Percentiles rank a stretch among this genome's conserved stretches.
Conservation (phyloP, 2,888 invertebrate genomes). For the Archips xylosteana region DNA sequence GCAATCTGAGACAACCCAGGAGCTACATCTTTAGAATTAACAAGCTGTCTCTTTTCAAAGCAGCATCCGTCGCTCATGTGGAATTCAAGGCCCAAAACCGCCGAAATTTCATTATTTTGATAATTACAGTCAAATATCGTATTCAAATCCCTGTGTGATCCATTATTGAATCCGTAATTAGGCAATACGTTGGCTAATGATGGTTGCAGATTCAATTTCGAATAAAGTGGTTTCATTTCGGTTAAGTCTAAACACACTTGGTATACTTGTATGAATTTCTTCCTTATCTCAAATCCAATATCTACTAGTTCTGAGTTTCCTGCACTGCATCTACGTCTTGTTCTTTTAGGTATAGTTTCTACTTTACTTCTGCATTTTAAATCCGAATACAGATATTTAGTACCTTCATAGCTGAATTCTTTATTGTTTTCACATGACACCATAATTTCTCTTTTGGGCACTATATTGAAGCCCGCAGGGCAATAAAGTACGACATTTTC, state of each 20-base stretch:
- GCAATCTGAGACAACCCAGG: slow-evolving; percentile 59
- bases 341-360: slow-evolving; percentile 45
- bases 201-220: slow-evolving; percentile 49
- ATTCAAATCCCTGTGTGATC: slow-evolving; percentile 50
- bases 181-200: slow-evolving; percentile 46
- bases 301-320: slow-evolving; percentile 51
- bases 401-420: slow-evolving; percentile 49
- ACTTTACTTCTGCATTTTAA: slow-evolving; percentile 56
- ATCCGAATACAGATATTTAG: slow-evolving; percentile 51
- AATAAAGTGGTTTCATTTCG: slow-evolving; percentile 54
- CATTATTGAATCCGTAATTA: slow-evolving; percentile 49
- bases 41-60: slow-evolving; percentile 60
- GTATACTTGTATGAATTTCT: slow-evolving; percentile 51
- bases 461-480: slow-evolving; percentile 49
- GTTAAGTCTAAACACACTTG: slow-evolving; percentile 58
- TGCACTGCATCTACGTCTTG: slow-evolving; percentile 48
- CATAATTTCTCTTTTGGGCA: slow-evolving; percentile 43
- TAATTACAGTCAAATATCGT: slow-evolving; percentile 54
- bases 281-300: slow-evolving; percentile 51
- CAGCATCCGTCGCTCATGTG: slow-evolving; percentile 56
- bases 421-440: slow-evolving; percentile 54
- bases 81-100: slow-evolving; percentile 45
- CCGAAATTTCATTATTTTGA: slow-evolving; percentile 51
- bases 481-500: slow-evolving; percentile 54
- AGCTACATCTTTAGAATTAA: slow-evolving; percentile 59